Evolutionary conservation across 2,888 invertebrate genomes (phyloP).

Genomic region (Octonoba sinensis): DNA sequence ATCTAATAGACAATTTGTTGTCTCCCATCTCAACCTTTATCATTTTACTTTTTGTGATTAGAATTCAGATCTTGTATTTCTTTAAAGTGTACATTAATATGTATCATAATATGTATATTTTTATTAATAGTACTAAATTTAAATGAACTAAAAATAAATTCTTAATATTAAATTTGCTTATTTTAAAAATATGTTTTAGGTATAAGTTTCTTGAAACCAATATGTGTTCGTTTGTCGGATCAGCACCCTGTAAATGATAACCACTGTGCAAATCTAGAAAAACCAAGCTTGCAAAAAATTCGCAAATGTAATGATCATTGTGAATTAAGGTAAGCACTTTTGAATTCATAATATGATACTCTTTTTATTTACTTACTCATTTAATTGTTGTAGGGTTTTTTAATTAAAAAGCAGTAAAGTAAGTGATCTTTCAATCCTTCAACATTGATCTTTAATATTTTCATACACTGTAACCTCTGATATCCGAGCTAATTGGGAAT

Average conservation of each 20-base stretch:
- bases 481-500: no score
- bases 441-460: no score
- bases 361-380: background rate
- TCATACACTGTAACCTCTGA: no score
- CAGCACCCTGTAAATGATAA: constrained; percentile 74
- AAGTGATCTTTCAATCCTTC: background rate
- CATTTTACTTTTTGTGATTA: background rate
- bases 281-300: constrained; percentile 73
- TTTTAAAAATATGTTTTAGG: constrained; percentile 67
- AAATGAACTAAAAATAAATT: no score
- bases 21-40: no score
- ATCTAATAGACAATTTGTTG: no score
- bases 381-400: background rate
- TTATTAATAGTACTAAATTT: no score
- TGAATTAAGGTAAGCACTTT: constrained; percentile 74
- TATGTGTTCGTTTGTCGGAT: constrained; percentile 73
- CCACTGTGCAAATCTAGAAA: constrained; percentile 73
- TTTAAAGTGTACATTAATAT: background rate
- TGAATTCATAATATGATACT: background rate
- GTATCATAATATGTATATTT: no score
- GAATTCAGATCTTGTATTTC: no score
- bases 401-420: background rate
- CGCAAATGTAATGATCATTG: constrained; percentile 77
- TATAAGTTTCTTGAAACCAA: constrained; percentile 72
- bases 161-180: background rate